Evolutionary conservation across 2,888 invertebrate species (phyloP).

Genomic region (Tenthredo scrophulariae): DNA sequence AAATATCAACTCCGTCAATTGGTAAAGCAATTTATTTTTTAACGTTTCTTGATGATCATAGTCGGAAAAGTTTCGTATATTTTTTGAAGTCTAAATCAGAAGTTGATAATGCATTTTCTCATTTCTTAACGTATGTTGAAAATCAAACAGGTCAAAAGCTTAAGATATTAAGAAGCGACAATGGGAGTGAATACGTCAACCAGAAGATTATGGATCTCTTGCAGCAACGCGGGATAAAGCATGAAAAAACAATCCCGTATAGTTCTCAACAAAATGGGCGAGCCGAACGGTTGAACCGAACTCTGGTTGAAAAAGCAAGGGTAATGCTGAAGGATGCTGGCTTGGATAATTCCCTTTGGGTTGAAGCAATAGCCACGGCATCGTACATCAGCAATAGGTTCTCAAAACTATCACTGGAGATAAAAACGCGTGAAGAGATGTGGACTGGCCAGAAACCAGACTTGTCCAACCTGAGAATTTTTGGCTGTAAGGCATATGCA

Average conservation of each 20-base stretch:
- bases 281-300: conserved; percentile 55
- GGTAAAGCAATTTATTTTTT: conserved; percentile 71
- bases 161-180: conserved; percentile 61
- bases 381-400: conserved; percentile 67
- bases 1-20: conserved; percentile 69
- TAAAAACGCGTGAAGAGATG: conserved; percentile 63
- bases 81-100: conserved; percentile 61
- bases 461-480: conserved; percentile 65
- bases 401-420: conserved; percentile 56
- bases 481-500: conserved; percentile 67
- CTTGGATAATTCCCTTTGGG: conserved; percentile 64
- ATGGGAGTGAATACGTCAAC: conserved; percentile 53
- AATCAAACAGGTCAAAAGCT: conserved; percentile 57
- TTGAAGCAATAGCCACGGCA: conserved; percentile 68
- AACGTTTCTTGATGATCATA: conserved; percentile 72
- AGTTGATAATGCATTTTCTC: conserved; percentile 58
- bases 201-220: conserved; percentile 61
- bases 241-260: conserved; percentile 57
- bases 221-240: conserved; percentile 57
- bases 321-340: conserved; percentile 63
- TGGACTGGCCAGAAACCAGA: conserved; percentile 66
- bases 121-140: conserved; percentile 57
- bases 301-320: conserved; percentile 56
- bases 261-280: conserved; percentile 58
- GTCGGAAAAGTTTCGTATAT: conserved; percentile 60